phyloP scores from a whole-genome alignment of 2,113 vertebrate species.

The Apteryx owenii region DNA sequence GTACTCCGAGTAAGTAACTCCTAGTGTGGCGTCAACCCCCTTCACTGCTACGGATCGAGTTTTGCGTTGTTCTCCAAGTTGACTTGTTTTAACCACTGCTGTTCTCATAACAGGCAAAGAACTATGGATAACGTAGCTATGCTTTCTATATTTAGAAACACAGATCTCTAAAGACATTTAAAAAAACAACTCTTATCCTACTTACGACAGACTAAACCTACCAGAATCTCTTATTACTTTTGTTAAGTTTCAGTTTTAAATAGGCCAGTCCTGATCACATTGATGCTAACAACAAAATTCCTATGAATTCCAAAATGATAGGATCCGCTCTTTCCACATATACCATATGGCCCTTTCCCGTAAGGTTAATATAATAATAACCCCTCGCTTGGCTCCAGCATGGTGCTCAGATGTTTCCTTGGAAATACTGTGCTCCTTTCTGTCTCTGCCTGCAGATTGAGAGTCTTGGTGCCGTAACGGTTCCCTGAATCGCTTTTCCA shows the following conservation, averaged over 20 bases:
- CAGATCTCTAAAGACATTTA: neutral
- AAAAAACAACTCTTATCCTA: neutral
- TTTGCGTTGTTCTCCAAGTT: neutral
- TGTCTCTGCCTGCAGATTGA: neutral
- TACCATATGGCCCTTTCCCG: neutral
- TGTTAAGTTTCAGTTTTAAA: neutral
- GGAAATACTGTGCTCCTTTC: conserved; percentile 17
- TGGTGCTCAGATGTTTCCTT: neutral
- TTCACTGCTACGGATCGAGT: rapidly evolving
- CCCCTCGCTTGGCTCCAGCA: neutral
- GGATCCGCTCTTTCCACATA: neutral
- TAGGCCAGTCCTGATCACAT: neutral
- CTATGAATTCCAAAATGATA: neutral
- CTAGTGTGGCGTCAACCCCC: neutral
- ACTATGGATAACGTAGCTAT: neutral
- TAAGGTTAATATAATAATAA: neutral
- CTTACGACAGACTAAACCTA: conserved; percentile 1
- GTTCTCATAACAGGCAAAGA: neutral
- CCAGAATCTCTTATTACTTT: neutral
- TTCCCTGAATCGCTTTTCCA: conserved; percentile 16
- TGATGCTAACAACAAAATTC: neutral
- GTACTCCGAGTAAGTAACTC: neutral
- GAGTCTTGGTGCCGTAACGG: neutral
- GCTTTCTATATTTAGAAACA: neutral
- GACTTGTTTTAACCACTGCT: neutral